Conservation (phyloP, 1,140 invertebrate genomes). For the Dinoponera quadriceps region DNA sequence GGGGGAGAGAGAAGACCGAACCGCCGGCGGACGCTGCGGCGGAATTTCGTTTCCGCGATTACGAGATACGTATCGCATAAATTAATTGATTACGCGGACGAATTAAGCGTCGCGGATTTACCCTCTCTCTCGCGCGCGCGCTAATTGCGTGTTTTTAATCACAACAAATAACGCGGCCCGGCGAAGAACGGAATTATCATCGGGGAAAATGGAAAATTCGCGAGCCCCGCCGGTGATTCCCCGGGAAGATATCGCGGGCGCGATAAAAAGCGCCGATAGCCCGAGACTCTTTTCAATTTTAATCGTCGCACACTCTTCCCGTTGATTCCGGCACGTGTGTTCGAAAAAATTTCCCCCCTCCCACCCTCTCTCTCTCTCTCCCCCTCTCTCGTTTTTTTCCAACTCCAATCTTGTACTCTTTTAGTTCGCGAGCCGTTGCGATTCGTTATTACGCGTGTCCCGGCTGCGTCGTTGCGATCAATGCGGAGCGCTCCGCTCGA, state of each 20-base stretch:
- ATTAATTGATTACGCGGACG: background rate
- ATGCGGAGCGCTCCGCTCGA: conserved; percentile 46
- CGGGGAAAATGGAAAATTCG: conserved; percentile 13
- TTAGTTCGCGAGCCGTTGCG: conserved; percentile 31
- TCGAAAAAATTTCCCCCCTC: conserved; percentile 23
- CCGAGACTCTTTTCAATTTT: background rate
- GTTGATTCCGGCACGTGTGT: conserved; percentile 25
- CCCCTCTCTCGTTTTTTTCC: conserved; percentile 15
- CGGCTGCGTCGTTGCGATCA: conserved; percentile 55
- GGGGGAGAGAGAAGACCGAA: background rate
- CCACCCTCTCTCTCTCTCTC: no score
- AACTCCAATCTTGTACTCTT: conserved; percentile 30
- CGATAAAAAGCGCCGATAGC: conserved; percentile 20
- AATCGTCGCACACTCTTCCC: background rate
- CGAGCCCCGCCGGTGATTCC: background rate
- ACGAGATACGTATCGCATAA: no score
- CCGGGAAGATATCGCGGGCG: background rate
- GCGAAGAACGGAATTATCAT: conserved; percentile 10
- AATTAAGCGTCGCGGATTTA: background rate
- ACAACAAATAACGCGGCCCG: background rate
- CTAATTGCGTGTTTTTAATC: conserved; percentile 23
- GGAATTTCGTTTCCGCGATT: background rate
- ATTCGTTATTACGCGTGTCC: conserved; percentile 53
- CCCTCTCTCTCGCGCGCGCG: background rate
- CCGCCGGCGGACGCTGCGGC: background rate